Percentiles rank a stretch among this genome's conserved stretches.
These are phyloP conservation scores for Drosophila sturtevanti DNA, from an alignment of 1,140 invertebrate genomes.

Conservation along the genomic window DNA sequence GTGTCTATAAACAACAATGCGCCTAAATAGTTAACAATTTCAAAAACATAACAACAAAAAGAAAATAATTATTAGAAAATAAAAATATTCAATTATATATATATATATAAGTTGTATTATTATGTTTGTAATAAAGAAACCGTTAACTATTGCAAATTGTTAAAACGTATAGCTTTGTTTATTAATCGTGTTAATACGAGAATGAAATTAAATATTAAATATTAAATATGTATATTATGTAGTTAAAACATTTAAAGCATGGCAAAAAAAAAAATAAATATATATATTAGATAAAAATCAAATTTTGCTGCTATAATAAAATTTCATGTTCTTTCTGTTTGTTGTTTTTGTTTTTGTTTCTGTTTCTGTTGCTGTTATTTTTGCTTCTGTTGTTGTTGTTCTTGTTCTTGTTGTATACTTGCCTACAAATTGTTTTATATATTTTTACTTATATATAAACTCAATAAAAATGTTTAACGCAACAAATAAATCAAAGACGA, in stretches of 20 bases:
- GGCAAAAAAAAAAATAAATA: constrained; percentile 54
- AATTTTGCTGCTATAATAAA: constrained; percentile 18
- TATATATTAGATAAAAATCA: constrained; percentile 2
- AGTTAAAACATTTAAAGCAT: constrained; percentile 63
- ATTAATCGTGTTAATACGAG: constrained; percentile 64
- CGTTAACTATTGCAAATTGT: constrained; percentile 66
- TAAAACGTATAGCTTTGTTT: constrained; percentile 55
- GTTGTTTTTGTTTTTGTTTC: background rate
- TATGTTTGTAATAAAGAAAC: constrained; percentile 26
- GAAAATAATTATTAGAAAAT: background rate
- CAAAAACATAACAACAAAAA: background rate
- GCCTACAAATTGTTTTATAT: constrained; percentile 47
- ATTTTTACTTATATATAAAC: constrained; percentile 24
- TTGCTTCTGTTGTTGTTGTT: constrained; percentile 2
- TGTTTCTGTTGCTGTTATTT: background rate
- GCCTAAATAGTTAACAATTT: constrained; percentile 50
- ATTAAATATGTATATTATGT: background rate
- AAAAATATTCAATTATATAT: background rate
- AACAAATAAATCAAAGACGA: constrained; percentile 46
- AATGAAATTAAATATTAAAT: background rate
- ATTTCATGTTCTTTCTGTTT: constrained; percentile 1
- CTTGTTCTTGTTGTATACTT: constrained; percentile 8
- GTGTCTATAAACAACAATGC: constrained; percentile 67
- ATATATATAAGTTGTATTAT: background rate
- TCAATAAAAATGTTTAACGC: constrained; percentile 45